phyloP scores from a whole-genome alignment of 2,888 invertebrate genomes.

The Linyphia triangularis region DNA sequence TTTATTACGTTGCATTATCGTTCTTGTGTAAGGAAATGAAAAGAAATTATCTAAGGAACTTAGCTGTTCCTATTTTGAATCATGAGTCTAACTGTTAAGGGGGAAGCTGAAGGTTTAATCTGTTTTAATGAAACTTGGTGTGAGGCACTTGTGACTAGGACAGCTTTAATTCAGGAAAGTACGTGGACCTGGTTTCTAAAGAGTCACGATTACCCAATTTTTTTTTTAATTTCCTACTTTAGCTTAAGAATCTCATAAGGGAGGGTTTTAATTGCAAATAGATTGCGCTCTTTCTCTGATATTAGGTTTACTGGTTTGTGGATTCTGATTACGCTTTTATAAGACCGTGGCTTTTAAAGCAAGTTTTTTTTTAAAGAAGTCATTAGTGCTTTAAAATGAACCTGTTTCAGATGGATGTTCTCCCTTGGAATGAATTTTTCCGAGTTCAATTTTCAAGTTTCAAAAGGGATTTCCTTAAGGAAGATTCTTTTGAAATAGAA shows the following conservation, averaged over 20 bases:
- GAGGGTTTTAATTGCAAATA: slow-evolving; percentile 49
- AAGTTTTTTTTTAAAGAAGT: neutral
- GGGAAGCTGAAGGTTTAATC: slow-evolving; percentile 28
- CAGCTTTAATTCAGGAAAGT: neutral
- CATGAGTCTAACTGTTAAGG: neutral
- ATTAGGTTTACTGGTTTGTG: neutral
- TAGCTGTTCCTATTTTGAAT: slow-evolving; percentile 14
- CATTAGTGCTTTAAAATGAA: no score
- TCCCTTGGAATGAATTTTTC: no score
- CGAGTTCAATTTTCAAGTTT: no score
- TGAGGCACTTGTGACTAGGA: neutral
- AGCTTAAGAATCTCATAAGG: slow-evolving; percentile 1
- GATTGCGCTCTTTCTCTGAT: neutral
- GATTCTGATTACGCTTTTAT: neutral
- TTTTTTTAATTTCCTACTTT: neutral
- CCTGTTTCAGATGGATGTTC: no score
- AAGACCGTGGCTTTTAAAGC: neutral
- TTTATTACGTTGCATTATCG: slow-evolving; percentile 2
- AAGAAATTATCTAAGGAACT: slow-evolving; percentile 4
- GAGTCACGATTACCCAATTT: neutral
- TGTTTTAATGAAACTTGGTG: slow-evolving; percentile 46
- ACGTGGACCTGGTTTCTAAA: slow-evolving; percentile 18
- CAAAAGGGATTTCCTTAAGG: no score
- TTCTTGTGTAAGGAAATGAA: neutral
- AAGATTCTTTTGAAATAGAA: no score